A percentile compares a stretch with the other conserved stretches of the same genome.
These are phyloP conservation scores for Magallana ariakensis DNA, from an alignment of 1,140 invertebrate species.

Conservation along the genomic window DNA sequence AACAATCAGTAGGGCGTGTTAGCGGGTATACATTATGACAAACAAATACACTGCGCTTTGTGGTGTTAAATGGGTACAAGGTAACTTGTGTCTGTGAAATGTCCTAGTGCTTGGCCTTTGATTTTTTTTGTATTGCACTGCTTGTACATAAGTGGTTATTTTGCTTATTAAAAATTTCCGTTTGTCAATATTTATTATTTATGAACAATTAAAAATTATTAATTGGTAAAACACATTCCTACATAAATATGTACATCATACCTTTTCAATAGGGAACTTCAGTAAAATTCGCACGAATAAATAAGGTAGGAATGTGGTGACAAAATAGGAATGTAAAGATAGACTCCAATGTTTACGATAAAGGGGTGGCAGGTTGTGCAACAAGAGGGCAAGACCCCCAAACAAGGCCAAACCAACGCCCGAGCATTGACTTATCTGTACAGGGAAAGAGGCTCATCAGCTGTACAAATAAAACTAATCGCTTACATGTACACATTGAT, in stretches of 20 bases:
- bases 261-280: too few relatives aligned
- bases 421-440: neutral
- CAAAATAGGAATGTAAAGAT: too few relatives aligned
- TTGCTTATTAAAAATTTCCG: too few relatives aligned
- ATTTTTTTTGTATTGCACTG: neutral
- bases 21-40: neutral
- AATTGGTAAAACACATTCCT: too few relatives aligned
- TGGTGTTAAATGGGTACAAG: neutral
- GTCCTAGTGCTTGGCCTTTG: neutral
- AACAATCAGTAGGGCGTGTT: neutral
- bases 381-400: neutral
- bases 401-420: neutral
- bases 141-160: too few relatives aligned
- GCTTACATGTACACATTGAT: neutral
- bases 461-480: neutral
- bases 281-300: too few relatives aligned
- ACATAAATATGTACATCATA: too few relatives aligned
- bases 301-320: too few relatives aligned
- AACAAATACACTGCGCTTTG: neutral
- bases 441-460: neutral
- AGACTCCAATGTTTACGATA: too few relatives aligned
- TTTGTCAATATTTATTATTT: too few relatives aligned
- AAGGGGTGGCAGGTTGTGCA: too few relatives aligned
- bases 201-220: too few relatives aligned
- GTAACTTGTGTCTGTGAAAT: neutral